phyloP scores from a whole-genome alignment of 2,797 vertebrate genomes.

The Monodelphis domestica region DNA sequence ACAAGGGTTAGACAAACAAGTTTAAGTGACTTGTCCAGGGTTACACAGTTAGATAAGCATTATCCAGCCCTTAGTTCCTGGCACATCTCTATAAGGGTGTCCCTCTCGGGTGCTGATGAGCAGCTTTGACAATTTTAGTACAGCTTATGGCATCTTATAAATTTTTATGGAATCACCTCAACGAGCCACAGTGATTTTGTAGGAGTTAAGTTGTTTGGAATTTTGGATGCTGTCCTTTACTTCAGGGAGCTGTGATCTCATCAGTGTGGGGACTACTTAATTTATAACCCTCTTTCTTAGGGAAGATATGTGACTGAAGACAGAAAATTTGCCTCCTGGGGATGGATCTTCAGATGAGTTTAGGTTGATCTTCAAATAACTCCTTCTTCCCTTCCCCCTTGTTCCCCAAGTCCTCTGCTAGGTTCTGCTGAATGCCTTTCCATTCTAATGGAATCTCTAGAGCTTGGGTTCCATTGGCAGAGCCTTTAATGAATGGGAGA shows the following conservation, averaged over 20 bases:
- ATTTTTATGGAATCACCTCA: neutral
- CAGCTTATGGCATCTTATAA: neutral
- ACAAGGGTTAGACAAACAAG: no score
- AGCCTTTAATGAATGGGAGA: neutral
- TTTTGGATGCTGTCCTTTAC: neutral
- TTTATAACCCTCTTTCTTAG: neutral
- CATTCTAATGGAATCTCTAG: neutral
- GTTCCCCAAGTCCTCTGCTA: neutral
- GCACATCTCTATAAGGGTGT: neutral
- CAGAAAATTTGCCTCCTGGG: neutral
- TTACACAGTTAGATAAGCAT: no score
- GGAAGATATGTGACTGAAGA: neutral
- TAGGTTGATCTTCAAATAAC: neutral
- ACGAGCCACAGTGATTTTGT: neutral
- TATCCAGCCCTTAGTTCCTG: neutral
- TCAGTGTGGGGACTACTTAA: neutral
- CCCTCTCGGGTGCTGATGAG: neutral
- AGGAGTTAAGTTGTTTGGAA: neutral
- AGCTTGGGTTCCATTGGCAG: neutral
- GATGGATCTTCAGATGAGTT: neutral
- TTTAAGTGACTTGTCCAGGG: no score
- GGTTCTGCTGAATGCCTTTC: neutral
- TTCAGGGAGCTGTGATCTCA: neutral
- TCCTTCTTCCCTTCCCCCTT: neutral
- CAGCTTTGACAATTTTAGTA: slow-evolving; percentile 5